Conservation (phyloP, 2,888 invertebrate species). For the Anthophora plumipes region DNA sequence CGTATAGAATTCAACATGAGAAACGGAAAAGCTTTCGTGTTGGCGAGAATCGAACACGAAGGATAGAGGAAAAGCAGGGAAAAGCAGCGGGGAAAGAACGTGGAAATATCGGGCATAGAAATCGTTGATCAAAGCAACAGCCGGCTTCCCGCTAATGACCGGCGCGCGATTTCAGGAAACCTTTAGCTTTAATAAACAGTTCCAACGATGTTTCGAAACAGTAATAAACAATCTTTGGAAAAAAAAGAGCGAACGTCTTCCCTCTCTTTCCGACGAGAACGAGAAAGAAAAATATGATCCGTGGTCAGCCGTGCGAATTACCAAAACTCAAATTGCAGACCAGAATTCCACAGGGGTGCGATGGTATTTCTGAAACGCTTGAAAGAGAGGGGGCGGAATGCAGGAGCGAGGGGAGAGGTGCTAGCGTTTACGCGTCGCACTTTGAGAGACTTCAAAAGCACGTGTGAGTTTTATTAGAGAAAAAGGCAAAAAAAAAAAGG, state of each 20-base stretch:
- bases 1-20: background rate
- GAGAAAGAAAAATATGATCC: background rate
- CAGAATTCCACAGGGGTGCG: background rate
- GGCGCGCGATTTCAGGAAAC: constrained; percentile 14
- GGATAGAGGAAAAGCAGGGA: background rate
- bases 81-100: constrained; percentile 22
- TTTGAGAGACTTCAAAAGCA: constrained; percentile 56
- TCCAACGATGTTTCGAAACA: background rate
- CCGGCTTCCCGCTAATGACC: constrained; percentile 41
- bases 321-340: background rate
- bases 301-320: background rate
- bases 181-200: constrained; percentile 23
- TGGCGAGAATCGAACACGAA: background rate
- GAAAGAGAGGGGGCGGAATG: background rate
- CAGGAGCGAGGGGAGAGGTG: background rate
- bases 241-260: background rate
- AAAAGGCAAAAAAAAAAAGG: background rate
- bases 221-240: background rate
- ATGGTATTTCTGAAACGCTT: constrained; percentile 4
- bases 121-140: constrained; percentile 41
- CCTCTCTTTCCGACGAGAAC: background rate
- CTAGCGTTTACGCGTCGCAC: constrained; percentile 29
- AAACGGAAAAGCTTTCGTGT: background rate
- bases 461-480: constrained; percentile 43
- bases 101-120: constrained; percentile 29